Evolutionary conservation across 2,113 vertebrate species (phyloP).

Genomic region (Pseudorasbora parva): DNA sequence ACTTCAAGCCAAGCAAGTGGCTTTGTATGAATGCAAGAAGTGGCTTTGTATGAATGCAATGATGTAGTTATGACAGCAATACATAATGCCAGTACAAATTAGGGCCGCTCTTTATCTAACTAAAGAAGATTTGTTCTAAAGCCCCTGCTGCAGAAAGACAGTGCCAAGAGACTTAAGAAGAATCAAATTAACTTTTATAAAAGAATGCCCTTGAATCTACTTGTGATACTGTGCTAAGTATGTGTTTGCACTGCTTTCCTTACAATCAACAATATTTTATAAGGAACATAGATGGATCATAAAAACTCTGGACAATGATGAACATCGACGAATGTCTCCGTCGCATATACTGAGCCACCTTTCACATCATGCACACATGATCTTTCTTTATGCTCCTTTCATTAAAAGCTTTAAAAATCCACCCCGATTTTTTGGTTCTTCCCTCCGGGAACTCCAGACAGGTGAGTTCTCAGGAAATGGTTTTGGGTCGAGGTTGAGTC

Average conservation of each 20-base stretch:
- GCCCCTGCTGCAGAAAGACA: conserved; percentile 66
- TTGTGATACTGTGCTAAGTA: conserved; percentile 51
- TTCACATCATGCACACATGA: background rate
- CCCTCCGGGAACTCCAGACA: conserved; percentile 19
- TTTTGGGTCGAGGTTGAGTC: conserved; percentile 26
- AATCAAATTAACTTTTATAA: conserved; percentile 80
- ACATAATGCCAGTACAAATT: conserved; percentile 77
- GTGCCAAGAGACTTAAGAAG: conserved; percentile 72
- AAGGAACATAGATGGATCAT: conserved; percentile 12
- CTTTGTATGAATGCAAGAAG: conserved; percentile 65
- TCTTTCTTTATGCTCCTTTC: background rate
- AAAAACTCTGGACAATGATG: conserved; percentile 3
- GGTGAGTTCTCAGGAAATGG: conserved; percentile 38
- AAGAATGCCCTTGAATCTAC: conserved; percentile 76
- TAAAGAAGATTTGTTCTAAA: conserved; percentile 65
- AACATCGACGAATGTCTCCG: background rate
- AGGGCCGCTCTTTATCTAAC: conserved; percentile 68
- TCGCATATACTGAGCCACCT: background rate
- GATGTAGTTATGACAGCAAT: conserved; percentile 69
- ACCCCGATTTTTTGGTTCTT: background rate
- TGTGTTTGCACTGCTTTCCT: conserved; percentile 12
- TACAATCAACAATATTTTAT: background rate
- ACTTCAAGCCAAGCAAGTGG: conserved; percentile 66
- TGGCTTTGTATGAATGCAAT: conserved; percentile 68
- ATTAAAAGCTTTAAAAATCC: conserved; percentile 42